A percentile compares a stretch with the other conserved stretches of the same genome.
Evolutionary conservation across 2,797 vertebrate species (phyloP).

Genomic region (Poecilia velifera): DNA sequence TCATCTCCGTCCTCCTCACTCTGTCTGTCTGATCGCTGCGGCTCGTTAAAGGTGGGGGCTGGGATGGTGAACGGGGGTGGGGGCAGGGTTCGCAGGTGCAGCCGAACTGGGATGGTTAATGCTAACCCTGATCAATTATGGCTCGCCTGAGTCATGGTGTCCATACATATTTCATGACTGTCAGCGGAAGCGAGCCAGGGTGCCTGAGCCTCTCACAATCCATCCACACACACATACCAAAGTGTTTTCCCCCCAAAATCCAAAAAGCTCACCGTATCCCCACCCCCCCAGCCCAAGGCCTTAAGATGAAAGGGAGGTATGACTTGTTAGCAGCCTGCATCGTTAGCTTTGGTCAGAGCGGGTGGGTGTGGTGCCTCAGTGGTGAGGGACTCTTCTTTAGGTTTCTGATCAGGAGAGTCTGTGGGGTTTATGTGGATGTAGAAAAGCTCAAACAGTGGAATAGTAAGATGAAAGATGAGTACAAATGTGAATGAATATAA

Average conservation of each 20-base stretch:
- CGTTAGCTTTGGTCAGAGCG: constrained; percentile 50
- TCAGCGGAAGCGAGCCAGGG: constrained; percentile 47
- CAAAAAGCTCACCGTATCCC: constrained; percentile 5
- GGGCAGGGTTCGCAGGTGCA: constrained; percentile 69
- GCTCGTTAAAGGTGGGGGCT: constrained; percentile 47
- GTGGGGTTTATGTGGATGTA: neutral
- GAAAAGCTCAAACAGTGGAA: neutral
- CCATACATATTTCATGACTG: constrained; percentile 81
- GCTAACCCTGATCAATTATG: constrained; percentile 70
- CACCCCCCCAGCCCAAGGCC: constrained; percentile 20
- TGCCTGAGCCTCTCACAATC: constrained; percentile 37
- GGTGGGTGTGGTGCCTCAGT: constrained; percentile 61
- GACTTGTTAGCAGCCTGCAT: constrained; percentile 66
- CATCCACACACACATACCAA: neutral
- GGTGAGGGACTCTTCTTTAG: constrained; percentile 24
- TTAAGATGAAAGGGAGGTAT: constrained; percentile 71
- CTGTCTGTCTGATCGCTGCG: constrained; percentile 30
- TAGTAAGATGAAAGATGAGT: neutral
- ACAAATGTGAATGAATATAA: neutral
- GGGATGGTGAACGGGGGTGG: constrained; percentile 3
- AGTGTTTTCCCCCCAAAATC: constrained; percentile 2
- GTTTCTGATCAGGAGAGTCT: neutral
- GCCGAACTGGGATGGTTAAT: constrained; percentile 54
- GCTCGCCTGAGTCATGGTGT: constrained; percentile 44
- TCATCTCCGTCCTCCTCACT: constrained; percentile 39